phyloP scores from a whole-genome alignment of 2,888 invertebrate genomes.

The Dione juno region DNA sequence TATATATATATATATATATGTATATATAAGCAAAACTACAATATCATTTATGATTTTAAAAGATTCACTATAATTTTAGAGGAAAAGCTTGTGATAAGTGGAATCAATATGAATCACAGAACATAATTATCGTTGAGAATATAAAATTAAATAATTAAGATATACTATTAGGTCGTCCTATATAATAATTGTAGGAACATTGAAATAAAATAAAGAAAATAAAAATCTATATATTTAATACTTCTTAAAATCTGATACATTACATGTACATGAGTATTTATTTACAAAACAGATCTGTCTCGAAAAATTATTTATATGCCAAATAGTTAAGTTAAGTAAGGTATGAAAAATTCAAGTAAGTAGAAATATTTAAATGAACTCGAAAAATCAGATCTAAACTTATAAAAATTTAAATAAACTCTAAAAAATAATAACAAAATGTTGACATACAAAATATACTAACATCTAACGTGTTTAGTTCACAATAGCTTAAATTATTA shows the following conservation, averaged over 20 bases:
- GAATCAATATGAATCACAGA: too few species aligned
- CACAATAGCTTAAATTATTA: conserved; percentile 20
- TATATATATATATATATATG: too few species aligned
- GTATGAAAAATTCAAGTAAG: conserved; percentile 5
- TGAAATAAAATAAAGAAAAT: conserved; percentile 48
- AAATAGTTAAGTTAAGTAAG: conserved; percentile 11
- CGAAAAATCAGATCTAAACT: neutral
- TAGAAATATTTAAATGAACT: conserved; percentile 8
- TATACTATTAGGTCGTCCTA: neutral
- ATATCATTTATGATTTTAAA: too few species aligned
- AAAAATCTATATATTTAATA: conserved; percentile 71
- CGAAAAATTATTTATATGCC: conserved; percentile 25
- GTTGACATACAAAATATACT: conserved; percentile 21
- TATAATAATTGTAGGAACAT: neutral
- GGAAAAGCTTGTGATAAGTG: too few species aligned
- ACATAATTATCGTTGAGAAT: too few species aligned
- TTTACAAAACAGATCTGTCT: conserved; percentile 65
- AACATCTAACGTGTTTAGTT: conserved; percentile 21
- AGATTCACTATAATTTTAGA: too few species aligned
- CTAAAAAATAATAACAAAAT: conserved; percentile 29
- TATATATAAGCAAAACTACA: too few species aligned
- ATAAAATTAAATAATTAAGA: neutral
- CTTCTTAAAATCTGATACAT: conserved; percentile 67
- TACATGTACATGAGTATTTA: conserved; percentile 59
- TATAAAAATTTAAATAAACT: conserved; percentile 26